Evolutionary conservation across 2,113 vertebrate genomes (phyloP).

Genomic region (Toxostoma redivivum): DNA sequence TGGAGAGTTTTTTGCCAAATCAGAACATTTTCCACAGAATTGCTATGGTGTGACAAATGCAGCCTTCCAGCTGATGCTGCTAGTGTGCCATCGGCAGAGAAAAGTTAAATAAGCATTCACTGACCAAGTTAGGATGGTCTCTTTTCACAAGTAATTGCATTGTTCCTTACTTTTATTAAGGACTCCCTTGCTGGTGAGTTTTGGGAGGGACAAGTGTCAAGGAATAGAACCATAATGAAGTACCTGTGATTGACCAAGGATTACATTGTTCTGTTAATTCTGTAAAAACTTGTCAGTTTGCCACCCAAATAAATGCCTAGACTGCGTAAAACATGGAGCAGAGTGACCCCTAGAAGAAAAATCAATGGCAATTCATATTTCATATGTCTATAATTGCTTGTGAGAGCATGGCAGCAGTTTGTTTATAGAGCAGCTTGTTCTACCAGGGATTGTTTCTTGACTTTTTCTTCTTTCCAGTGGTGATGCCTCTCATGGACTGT

Average conservation of each 20-base stretch:
- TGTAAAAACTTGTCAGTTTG: conserved; percentile 76
- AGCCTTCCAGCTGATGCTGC: conserved; percentile 52
- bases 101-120: conserved; percentile 76
- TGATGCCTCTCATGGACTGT: background rate
- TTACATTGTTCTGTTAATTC: conserved; percentile 68
- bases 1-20: background rate
- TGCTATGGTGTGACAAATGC: conserved; percentile 49
- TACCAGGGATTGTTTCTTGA: conserved; percentile 55
- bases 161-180: conserved; percentile 64
- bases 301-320: conserved; percentile 82
- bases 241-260: conserved; percentile 66
- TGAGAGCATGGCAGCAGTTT: conserved; percentile 73
- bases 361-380: conserved; percentile 91
- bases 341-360: conserved; percentile 79
- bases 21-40: background rate
- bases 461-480: conserved; percentile 48
- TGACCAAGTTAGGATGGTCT: conserved; percentile 57
- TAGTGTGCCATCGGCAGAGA: conserved; percentile 73
- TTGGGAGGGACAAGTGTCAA: conserved; percentile 71
- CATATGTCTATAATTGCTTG: conserved; percentile 85
- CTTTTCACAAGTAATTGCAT: conserved; percentile 67
- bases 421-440: conserved; percentile 53
- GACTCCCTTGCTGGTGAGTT: conserved; percentile 54
- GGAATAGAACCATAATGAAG: conserved; percentile 73
- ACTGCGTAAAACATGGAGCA: conserved; percentile 75